phyloP scores from a whole-genome alignment of 2,888 invertebrate genomes.

The Monoplex corrugatus region DNA sequence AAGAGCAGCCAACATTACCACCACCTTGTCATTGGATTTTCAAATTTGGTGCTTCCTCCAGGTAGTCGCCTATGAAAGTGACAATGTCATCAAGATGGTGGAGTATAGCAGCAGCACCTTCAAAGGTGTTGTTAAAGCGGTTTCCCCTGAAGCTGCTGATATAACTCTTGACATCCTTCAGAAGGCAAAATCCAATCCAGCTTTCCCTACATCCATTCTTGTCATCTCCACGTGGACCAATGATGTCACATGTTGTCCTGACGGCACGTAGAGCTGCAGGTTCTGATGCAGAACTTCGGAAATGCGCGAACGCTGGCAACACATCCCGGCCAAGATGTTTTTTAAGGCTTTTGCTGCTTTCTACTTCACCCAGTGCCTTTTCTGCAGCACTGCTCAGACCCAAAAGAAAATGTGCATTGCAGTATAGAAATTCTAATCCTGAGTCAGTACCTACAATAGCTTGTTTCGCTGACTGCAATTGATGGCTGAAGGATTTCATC shows the following conservation, averaged over 20 bases:
- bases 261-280: not conserved
- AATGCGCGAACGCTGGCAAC: not conserved
- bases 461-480: not conserved
- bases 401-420: conserved; percentile 2
- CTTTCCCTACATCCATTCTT: conserved; percentile 31
- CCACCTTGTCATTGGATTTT: conserved; percentile 21
- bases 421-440: not conserved
- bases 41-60: not conserved
- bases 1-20: not conserved
- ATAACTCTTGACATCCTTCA: not conserved
- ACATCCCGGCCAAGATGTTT: not conserved
- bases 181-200: conserved; percentile 38
- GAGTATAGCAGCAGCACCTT: conserved; percentile 22
- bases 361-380: not conserved
- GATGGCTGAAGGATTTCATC: conserved; percentile 18
- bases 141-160: conserved; percentile 19
- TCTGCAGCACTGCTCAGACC: not conserved
- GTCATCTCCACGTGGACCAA: conserved; percentile 20
- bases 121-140: conserved; percentile 36
- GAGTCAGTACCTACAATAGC: not conserved
- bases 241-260: not conserved
- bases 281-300: not conserved
- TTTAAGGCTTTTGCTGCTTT: not conserved
- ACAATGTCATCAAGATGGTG: not conserved
- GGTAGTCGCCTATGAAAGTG: not conserved